Base-by-base conservation (phyloP, 2,888 invertebrate species). In the Sialis fuliginosa region DNA sequence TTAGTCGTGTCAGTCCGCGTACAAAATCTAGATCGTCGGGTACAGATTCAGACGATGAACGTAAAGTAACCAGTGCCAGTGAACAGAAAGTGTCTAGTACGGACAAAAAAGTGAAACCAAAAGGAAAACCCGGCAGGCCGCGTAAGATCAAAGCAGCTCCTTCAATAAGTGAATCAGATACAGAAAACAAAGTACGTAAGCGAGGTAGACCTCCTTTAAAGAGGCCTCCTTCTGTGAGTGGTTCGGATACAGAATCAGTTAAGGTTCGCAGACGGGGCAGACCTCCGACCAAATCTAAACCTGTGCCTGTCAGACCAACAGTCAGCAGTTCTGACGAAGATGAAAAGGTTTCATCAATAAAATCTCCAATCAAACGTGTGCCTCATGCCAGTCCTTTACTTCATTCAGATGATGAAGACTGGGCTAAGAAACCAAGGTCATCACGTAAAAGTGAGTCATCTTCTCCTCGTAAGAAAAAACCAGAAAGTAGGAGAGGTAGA, bases 111-210 rank as follows among this genome's bases (percentile, higher is more conserved):
- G 33, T 7, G 8, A 50, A 48, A 42, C 57, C 55, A n/a, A 59
- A 68, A 54, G 52, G 54, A 47, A 61, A 55, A 53, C 63, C 65
- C 30, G 68, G 69, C 33, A 60, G 66, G 45, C 70, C 67, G 12
- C 60, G 68, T n/a, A 70, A 70, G 52, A 58, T 56, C 10, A 62
- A 64, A 50, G 52, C 55, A 34, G 39, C 47, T 32, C 46, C 44
- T 32, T 46, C 49, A n/a, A 54, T 56, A 6, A 51, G 48, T 49
- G 50, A 49, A 31, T 48, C 51, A 12, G 53, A 52, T 31, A 51
- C 52, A 50, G 43, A 52, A 55, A 39, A 55, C 54, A 13, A 52
- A 56, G 47, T 52, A 10, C 59, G 58, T 32, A 57, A 57, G 46
- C 54, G 59, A 4, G 57, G 57, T 6, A 48, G 58, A 37, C 54